Conservation (phyloP, 2,797 vertebrate genomes). For the Myiotriccus ornatus region DNA sequence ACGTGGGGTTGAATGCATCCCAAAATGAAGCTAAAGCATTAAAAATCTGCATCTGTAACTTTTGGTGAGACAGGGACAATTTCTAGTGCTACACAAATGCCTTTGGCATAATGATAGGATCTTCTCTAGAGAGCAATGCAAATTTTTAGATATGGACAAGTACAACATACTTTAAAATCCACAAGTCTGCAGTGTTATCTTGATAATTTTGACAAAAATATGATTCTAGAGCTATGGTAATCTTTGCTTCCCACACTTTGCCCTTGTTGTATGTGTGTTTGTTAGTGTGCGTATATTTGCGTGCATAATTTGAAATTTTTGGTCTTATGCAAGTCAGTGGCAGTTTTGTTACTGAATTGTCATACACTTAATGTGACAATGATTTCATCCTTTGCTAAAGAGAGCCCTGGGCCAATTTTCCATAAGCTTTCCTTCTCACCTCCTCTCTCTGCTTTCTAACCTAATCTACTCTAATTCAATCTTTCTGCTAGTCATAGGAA, state of each 20-base stretch:
- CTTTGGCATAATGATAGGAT: not conserved
- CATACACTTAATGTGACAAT: not conserved
- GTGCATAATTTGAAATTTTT: not conserved
- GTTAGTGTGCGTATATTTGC: not conserved
- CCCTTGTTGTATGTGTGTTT: not conserved
- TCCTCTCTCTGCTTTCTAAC: not conserved
- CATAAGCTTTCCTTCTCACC: not conserved
- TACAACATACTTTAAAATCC: not conserved
- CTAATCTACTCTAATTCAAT: not conserved
- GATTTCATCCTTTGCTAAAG: not conserved
- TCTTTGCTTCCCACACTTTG: not conserved
- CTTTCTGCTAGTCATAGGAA: not conserved
- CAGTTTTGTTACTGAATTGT: not conserved
- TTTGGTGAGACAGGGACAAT: not conserved
- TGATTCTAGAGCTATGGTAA: not conserved
- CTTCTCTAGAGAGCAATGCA: not conserved
- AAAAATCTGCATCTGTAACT: not conserved
- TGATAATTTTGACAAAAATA: not conserved
- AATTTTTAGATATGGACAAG: not conserved
- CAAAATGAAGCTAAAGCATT: not conserved
- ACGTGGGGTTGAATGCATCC: not conserved
- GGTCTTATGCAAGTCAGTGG: not conserved
- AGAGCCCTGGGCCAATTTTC: not conserved
- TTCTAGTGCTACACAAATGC: not conserved
- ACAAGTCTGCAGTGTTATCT: not conserved